These are phyloP conservation scores for Cyrtodaria siliqua DNA, from an alignment of 2,888 invertebrate species.

Conservation along the genomic window DNA sequence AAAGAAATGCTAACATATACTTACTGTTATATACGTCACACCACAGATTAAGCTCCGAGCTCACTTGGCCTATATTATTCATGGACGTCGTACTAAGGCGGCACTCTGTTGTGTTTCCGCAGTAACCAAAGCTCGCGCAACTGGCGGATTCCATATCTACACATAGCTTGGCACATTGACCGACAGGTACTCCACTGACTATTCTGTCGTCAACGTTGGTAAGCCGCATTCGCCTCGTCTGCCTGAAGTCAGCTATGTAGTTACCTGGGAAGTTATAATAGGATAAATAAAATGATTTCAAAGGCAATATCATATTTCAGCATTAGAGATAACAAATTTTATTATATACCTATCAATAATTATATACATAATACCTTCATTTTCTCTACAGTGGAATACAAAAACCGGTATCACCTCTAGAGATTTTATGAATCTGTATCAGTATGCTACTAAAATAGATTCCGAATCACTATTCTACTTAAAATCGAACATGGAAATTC, in stretches of 20 bases:
- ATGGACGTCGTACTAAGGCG: constrained; percentile 70
- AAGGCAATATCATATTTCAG: too few relatives aligned
- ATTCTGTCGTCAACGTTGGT: constrained; percentile 67
- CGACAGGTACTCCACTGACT: constrained; percentile 61
- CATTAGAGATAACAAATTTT: too few relatives aligned
- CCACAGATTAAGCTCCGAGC: constrained; percentile 57
- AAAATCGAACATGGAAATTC: too few relatives aligned
- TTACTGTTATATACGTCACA: constrained; percentile 77
- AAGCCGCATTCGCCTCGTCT: constrained; percentile 51
- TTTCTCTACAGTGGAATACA: too few relatives aligned
- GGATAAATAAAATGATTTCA: too few relatives aligned
- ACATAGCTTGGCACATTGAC: constrained; percentile 77
- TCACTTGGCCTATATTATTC: constrained; percentile 69
- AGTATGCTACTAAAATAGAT: too few relatives aligned
- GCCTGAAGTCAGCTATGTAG: constrained; percentile 74
- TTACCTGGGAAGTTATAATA: constrained; percentile 60
- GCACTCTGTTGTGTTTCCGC: constrained; percentile 75
- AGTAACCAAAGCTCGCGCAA: constrained; percentile 78
- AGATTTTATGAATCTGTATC: too few relatives aligned
- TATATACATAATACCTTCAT: too few relatives aligned
- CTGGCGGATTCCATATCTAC: constrained; percentile 67
- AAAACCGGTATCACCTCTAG: too few relatives aligned
- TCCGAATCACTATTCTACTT: too few relatives aligned
- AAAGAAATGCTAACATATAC: too few relatives aligned
- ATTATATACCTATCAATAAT: too few relatives aligned